Evolutionary conservation across 2,888 invertebrate species (phyloP), one percentile per base, ranked within the genome.

Genomic region (Calliphora vomitoria): DNA sequence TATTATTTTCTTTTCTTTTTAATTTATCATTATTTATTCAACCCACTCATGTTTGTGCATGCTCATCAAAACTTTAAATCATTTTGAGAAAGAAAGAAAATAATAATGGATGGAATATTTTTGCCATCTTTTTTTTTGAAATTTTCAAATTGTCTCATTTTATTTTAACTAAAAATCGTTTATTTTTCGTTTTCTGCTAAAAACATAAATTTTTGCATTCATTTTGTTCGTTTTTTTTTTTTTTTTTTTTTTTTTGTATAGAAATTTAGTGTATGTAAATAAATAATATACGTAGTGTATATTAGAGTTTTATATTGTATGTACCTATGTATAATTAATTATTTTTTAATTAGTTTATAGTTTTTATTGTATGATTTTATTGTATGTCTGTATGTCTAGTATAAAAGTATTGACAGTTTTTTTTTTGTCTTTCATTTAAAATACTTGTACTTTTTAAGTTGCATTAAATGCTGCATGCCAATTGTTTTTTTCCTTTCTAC

Each of bases 41-140:
- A 64, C 81, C 76, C 87, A 87, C 75, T 84, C 62, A 84, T 82
- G 62, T 69, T 76, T 66, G 13, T 84, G 75, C 83, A 64, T 86
- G 83, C 76, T 82, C 75, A 76, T 82, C 69, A 78, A 62, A 35
- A n/a, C 76, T 85, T 58, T 20, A 66, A 62, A 72, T 79, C 68
- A 60, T 31, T 58, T 58, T 38, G 41, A 80, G 20, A 80, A 53
- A 69, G 35, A 60, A 18, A 20, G 8, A 38, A 41, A 62, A 31
- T 66, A 72, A n/a, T n/a, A n/a, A 74, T 75, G 18, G 47, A 44
- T 84, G 78, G 53, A 66, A 74, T 55, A 71, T 62, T 53, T 38
- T 69, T 69, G 11, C n/a, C 47, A 50, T 60, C 18, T 47, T 31
- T 60, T 10, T 60, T 44, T 50, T 69, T 50, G 31, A 3, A 31